Evolutionary conservation across 2,888 invertebrate species (phyloP).

Genomic region (Sesamia inferens): DNA sequence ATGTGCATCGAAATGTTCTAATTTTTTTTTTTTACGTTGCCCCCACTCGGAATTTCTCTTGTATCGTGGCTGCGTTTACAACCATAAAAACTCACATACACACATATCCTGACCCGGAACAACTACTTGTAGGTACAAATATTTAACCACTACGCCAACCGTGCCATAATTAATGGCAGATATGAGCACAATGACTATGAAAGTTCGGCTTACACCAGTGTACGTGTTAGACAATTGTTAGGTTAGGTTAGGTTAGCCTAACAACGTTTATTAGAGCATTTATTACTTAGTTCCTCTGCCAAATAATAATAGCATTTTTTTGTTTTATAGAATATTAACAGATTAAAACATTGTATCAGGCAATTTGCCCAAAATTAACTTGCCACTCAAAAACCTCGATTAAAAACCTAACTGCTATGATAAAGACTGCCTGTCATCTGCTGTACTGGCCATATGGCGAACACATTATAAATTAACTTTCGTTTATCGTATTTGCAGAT

Average conservation of each 20-base stretch:
- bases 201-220: neutral
- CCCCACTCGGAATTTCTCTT: too few relatives aligned
- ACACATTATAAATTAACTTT: constrained; percentile 34
- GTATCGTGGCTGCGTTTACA: too few relatives aligned
- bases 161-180: neutral
- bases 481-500: constrained; percentile 14
- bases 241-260: neutral
- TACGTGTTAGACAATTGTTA: neutral
- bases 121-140: too few relatives aligned
- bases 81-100: too few relatives aligned
- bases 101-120: too few relatives aligned
- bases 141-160: too few relatives aligned
- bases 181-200: neutral
- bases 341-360: neutral
- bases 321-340: neutral
- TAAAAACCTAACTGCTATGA: constrained; percentile 3
- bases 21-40: too few relatives aligned
- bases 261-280: constrained; percentile 5
- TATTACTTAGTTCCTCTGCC: constrained; percentile 13
- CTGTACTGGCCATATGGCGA: constrained; percentile 24
- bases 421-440: constrained; percentile 26
- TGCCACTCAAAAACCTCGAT: constrained; percentile 17
- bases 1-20: too few relatives aligned
- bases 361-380: constrained; percentile 19
- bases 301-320: neutral